Percentiles rank a stretch among this genome's conserved stretches.
These are phyloP conservation scores for Pentalonia nigronervosa DNA, from an alignment of 1,140 invertebrate species.

Conservation along the genomic window DNA sequence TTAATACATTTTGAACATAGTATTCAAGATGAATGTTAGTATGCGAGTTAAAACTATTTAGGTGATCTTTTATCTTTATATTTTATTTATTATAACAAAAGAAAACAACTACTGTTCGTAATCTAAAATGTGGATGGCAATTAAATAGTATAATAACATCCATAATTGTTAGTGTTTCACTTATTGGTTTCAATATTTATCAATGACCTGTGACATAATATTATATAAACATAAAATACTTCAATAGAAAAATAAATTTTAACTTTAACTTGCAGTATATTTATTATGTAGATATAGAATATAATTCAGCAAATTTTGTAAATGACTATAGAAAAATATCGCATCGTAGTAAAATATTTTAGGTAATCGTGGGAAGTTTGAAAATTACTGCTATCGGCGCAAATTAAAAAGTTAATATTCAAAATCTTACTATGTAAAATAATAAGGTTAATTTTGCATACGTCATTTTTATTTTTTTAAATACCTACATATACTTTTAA, in stretches of 20 bases:
- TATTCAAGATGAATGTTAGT: neutral
- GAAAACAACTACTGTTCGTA: neutral
- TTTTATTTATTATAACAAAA: neutral
- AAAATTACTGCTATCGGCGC: neutral
- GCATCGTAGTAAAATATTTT: neutral
- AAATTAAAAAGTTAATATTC: neutral
- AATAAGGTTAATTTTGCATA: neutral
- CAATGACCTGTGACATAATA: slow-evolving; percentile 6
- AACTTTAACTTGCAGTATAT: neutral
- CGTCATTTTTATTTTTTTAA: neutral
- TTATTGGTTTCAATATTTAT: slow-evolving; percentile 21
- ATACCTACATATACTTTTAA: neutral
- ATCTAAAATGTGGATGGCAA: neutral
- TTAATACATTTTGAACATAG: neutral
- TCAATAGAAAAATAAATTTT: neutral
- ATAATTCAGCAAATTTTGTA: neutral
- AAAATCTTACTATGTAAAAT: neutral
- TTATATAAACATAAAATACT: neutral
- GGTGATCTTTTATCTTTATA: neutral
- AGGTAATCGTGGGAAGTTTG: neutral
- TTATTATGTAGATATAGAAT: neutral
- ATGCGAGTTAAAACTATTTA: neutral
- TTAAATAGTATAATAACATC: neutral
- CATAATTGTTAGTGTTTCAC: neutral
- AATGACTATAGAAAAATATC: neutral